Percentiles rank a stretch among this genome's conserved stretches.
These are phyloP conservation scores for Aulostomus chinensis DNA, from an alignment of 2,797 vertebrate genomes.

Conservation along the genomic window DNA sequence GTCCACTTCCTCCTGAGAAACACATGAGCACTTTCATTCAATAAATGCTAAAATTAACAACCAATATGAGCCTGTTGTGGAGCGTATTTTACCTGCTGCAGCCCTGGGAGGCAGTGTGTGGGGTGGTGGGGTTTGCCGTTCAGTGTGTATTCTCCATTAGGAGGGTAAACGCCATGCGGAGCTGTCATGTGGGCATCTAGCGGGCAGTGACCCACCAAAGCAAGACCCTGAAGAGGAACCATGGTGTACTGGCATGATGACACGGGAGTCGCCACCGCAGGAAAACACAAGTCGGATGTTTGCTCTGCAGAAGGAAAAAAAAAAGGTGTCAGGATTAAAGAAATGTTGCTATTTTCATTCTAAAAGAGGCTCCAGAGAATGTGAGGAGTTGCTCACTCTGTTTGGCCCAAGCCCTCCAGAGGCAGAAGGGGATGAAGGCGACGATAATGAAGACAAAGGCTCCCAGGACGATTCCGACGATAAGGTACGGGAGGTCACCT, in stretches of 20 bases:
- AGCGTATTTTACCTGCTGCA: constrained; percentile 82
- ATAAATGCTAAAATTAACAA: neutral
- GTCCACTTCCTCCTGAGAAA: constrained; percentile 75
- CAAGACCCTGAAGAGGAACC: constrained; percentile 90
- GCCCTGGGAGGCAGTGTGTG: constrained; percentile 77
- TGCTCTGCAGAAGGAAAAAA: constrained; percentile 82
- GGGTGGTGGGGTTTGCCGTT: constrained; percentile 78
- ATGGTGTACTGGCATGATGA: constrained; percentile 96
- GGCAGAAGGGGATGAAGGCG: constrained; percentile 95
- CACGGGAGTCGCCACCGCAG: constrained; percentile 81
- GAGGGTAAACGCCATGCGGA: constrained; percentile 68
- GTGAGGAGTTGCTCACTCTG: constrained; percentile 85
- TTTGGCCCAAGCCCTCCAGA: constrained; percentile 97
- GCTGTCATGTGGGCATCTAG: constrained; percentile 73
- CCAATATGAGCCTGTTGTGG: neutral
- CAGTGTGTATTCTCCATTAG: constrained; percentile 65
- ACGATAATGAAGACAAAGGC: constrained; percentile 93
- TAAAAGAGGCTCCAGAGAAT: neutral
- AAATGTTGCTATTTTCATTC: neutral
- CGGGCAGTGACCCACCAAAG: constrained; percentile 82
- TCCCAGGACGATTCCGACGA: constrained; percentile 91
- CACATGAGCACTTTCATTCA: neutral
- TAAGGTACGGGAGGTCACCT: constrained; percentile 93
- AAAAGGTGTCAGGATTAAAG: neutral
- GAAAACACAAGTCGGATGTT: constrained; percentile 90